Conservation (phyloP, 2,113 vertebrate species). For the Tachuris rubrigastra region DNA sequence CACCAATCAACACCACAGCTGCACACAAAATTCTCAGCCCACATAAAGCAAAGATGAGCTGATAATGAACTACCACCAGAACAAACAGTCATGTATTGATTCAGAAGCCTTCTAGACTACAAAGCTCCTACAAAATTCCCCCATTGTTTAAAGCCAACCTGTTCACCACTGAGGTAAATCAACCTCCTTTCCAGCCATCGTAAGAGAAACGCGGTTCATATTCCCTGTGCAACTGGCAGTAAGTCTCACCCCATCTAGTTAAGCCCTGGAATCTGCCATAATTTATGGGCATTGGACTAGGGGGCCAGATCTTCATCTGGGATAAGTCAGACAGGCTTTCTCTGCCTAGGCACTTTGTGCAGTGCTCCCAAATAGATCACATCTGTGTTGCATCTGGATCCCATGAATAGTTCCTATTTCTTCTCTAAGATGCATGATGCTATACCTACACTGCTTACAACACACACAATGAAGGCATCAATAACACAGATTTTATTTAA, state of each 20-base stretch:
- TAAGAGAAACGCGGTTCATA: neutral
- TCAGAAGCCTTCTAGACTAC: neutral
- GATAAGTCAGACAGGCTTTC: neutral
- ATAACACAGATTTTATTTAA: neutral
- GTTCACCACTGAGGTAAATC: neutral
- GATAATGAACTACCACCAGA: neutral
- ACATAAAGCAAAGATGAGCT: neutral
- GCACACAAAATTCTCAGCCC: neutral
- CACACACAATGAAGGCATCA: neutral
- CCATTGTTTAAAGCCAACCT: neutral
- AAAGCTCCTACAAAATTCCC: neutral
- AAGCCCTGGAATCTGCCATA: neutral
- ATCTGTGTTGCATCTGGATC: neutral
- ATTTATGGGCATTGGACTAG: neutral
- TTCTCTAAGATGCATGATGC: neutral
- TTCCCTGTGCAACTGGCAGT: neutral
- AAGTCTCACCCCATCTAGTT: neutral
- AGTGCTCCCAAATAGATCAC: neutral
- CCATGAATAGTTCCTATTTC: neutral
- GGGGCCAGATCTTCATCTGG: neutral
- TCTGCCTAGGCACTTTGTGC: neutral
- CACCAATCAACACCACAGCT: neutral
- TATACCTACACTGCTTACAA: neutral
- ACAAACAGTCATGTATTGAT: rapidly evolving
- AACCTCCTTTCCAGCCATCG: neutral